A percentile compares a stretch with the other conserved stretches of the same genome.
Conservation (phyloP, 2,888 invertebrate species). For the Tricholauxania praeusta region DNA sequence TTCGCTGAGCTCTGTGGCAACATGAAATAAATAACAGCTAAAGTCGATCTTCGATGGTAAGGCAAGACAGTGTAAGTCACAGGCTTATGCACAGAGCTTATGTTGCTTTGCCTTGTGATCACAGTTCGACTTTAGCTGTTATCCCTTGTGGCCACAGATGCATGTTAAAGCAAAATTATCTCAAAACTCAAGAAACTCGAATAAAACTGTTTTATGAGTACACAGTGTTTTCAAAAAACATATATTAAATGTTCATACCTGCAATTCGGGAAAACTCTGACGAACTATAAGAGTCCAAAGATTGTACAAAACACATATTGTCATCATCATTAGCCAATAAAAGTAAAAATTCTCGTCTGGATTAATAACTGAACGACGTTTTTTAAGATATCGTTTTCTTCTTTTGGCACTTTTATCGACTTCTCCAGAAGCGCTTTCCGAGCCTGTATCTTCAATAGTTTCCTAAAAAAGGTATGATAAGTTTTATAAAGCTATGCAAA, state of each 20-base stretch:
- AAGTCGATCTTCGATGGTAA: too few species aligned
- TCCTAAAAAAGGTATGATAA: conserved; percentile 59
- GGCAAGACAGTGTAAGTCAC: too few species aligned
- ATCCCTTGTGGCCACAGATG: too few species aligned
- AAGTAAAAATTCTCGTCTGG: conserved; percentile 97
- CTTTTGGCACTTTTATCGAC: conserved; percentile 72
- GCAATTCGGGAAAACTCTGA: conserved; percentile 93
- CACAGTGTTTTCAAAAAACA: not conserved
- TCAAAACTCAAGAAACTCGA: too few species aligned
- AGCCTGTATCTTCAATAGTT: conserved; percentile 78
- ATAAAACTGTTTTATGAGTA: too few species aligned
- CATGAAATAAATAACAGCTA: too few species aligned
- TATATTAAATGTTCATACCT: conserved; percentile 68
- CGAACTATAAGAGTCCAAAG: conserved; percentile 95
- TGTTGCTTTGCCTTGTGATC: too few species aligned
- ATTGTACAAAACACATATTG: conserved; percentile 92
- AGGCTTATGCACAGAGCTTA: too few species aligned
- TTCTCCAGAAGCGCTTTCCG: conserved; percentile 75
- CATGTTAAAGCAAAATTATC: too few species aligned
- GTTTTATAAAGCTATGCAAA: not conserved
- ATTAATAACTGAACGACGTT: conserved; percentile 87
- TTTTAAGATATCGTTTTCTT: conserved; percentile 77
- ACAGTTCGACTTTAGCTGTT: too few species aligned
- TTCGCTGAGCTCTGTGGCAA: too few species aligned
- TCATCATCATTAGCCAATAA: conserved; percentile 92